Base-by-base conservation (phyloP, 2,113 vertebrate genomes). In the Platysternon megacephalum region DNA sequence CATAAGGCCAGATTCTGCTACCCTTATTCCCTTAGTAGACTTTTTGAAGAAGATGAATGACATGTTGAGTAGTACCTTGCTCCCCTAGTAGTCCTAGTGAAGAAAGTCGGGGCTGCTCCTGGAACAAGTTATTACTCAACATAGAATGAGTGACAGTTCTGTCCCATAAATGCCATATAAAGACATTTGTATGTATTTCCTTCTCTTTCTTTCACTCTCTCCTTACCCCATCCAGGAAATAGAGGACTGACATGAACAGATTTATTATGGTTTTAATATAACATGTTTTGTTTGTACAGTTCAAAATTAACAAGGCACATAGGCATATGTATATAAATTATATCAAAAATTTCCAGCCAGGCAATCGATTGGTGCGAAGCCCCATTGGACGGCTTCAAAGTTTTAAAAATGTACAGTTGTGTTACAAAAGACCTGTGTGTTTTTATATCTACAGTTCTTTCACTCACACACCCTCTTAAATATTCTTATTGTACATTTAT, bases 21-120 rank as follows among this genome's bases (percentile, higher is more conserved):
- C 68, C 58, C 19, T 28, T 90, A 53, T 82, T 96, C 82, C 84
- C 93, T 80, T 94, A 95, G 90, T 93, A 96, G 79, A 96, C 93
- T 85, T 61, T 93, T 94, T 97, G 84, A 91, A 96, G 82, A 39
- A 87, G 16, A 39, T 52, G 42, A 22, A 11, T 90, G 44, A 44
- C 76, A n/a, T 14, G 79, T 88, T 95, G 90, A 76, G 86, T 88
- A 52, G 19, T 95, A 13, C 24, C 51, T 82, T 61, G 84, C 21
- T 83, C 86, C 91, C 94, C 32, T 35, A 35, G 32, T n/a, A n/a
- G 61, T 96, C 39, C n/a, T 22, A 42, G 93, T 93, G 89, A 94
- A 87, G 84, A 93, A 22, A 79, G 78, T 91, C 58, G 72, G 87
- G 93, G 51, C 81, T 44, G 11, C 17, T 76, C 52, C 46, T 90